phyloP scores from a whole-genome alignment of 2,797 vertebrate species.

The Gallirallus australis region DNA sequence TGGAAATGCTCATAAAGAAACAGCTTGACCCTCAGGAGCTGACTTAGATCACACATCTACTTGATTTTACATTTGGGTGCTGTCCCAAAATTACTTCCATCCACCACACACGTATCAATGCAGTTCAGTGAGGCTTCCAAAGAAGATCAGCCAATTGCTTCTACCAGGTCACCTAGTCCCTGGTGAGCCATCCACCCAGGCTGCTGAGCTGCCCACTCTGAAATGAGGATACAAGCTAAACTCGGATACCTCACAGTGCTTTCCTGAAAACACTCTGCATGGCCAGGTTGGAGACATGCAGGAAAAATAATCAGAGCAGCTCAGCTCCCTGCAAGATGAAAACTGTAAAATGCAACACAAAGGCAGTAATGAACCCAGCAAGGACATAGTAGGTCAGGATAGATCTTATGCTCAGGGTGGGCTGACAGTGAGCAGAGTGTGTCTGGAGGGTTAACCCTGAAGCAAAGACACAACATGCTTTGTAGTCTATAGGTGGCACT shows the following conservation, averaged over 20 bases:
- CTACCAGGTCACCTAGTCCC: neutral
- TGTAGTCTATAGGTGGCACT: constrained; percentile 49
- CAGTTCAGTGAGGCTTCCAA: neutral
- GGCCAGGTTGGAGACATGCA: neutral
- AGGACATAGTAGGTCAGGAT: neutral
- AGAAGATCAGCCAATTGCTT: neutral
- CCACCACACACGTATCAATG: neutral
- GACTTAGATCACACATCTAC: constrained; percentile 24
- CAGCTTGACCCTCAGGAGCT: neutral
- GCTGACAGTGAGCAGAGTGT: neutral
- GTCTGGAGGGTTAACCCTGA: constrained; percentile 1
- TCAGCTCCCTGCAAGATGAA: neutral
- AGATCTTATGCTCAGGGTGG: neutral
- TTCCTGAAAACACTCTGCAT: neutral
- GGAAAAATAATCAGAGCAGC: neutral
- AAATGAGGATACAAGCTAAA: neutral
- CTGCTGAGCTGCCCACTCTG: neutral
- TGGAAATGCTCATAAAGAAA: constrained; percentile 27
- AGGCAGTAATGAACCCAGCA: neutral
- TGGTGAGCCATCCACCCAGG: neutral
- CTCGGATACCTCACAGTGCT: neutral
- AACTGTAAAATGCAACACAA: neutral
- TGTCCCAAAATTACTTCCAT: constrained; percentile 3
- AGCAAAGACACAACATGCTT: constrained; percentile 38
- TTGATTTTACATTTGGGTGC: constrained; percentile 26